Evolutionary conservation across 2,113 vertebrate species (phyloP), one percentile per base, ranked within the genome.

Genomic region (Corvus moneduloides): DNA sequence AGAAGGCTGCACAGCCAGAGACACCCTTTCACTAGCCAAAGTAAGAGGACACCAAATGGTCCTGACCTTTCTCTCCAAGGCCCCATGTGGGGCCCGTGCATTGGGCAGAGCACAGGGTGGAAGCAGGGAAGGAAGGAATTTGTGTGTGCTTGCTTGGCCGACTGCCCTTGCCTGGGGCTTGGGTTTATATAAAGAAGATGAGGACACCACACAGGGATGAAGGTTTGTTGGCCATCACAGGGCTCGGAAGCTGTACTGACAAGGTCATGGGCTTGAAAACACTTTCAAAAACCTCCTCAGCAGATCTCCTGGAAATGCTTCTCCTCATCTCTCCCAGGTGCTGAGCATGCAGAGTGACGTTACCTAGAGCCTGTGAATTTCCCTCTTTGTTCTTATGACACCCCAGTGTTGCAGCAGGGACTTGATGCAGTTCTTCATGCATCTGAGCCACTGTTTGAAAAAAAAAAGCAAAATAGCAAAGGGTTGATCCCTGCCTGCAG

Each of bases 1-100:
- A 95, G 96, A 68, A 86, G 43, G 69, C 90, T 54, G 92, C 96
- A 93, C 96, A 96, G 96, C 83, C 89, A 94, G 96, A 89, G 93
- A 56, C n/a, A 73, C 80, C 33, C 33, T 92, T 78, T 89, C 77
- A 64, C n/a, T 73, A 68, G 96, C 94, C 96, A 93, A 93, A 90
- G 92, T 76, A 93, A 96, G 96, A 90, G 83, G 93, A 97, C 83
- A 96, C 94, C 96, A 95, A 90, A 96, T 96, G 96, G 94, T 52
- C 52, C 94, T 96, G 96, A 97, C 93, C 94, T 97, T 97, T 96
- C 80, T 72, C 23, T 95, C 88, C 90, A 92, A 92, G 93, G 90
- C 94, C 90, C 79, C 94, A 81, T 78, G 88, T 81, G 0, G 85
- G 74, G 94, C 33, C 27, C 1, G 0, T 37, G 85, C 68, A 59